Percentiles rank a stretch among this genome's conserved stretches.
Evolutionary conservation across 2,888 invertebrate species (phyloP).

Genomic region (Chalcis sispes): DNA sequence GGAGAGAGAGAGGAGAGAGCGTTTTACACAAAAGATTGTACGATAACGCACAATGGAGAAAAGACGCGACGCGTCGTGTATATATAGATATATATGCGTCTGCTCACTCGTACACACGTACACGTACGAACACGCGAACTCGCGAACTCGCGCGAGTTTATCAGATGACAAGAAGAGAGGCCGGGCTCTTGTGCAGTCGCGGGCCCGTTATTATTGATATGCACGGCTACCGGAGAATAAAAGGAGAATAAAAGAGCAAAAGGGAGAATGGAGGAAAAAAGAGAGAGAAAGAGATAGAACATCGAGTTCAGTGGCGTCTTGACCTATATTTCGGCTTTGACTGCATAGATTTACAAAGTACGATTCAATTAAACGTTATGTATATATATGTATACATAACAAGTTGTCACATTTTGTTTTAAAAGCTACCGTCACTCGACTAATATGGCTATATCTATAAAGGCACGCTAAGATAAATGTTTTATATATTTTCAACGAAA

Average conservation of each 20-base stretch:
- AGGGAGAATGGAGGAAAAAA: neutral
- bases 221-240: slow-evolving; percentile 22
- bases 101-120: too few species aligned
- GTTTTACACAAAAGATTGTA: neutral
- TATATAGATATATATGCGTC: neutral
- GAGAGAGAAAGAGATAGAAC: slow-evolving; percentile 3
- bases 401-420: too few species aligned
- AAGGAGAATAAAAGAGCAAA: neutral
- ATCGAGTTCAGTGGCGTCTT: slow-evolving; percentile 39
- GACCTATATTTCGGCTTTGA: slow-evolving; percentile 36
- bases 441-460: too few species aligned
- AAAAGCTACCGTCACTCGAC: too few species aligned
- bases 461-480: too few species aligned
- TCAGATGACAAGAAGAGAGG: slow-evolving; percentile 8
- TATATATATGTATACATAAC: too few species aligned
- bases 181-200: neutral
- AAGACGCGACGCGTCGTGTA: neutral
- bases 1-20: too few species aligned
- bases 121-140: too few species aligned
- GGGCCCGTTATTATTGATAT: slow-evolving; percentile 31
- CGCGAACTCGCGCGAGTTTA: too few species aligned
- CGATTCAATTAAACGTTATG: neutral
- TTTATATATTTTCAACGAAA: too few species aligned
- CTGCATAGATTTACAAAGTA: neutral
- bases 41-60: neutral